phyloP scores from a whole-genome alignment of 2,113 vertebrate genomes.

The Rhadina sibilatrix region DNA sequence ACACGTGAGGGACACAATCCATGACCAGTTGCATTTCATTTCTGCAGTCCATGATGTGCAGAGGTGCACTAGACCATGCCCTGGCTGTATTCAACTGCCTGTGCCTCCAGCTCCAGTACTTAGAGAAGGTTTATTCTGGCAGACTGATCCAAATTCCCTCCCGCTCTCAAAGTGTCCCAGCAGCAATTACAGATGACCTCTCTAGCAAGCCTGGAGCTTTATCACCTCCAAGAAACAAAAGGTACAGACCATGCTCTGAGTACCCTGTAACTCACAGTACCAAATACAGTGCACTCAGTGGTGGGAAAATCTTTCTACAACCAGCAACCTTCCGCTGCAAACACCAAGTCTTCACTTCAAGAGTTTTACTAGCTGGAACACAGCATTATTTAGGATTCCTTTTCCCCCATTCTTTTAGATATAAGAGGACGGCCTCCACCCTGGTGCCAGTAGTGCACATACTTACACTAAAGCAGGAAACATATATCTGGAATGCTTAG shows the following conservation, averaged over 20 bases:
- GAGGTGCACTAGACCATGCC: not conserved
- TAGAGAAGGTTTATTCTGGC: not conserved
- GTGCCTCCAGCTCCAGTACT: not conserved
- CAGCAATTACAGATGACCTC: not conserved
- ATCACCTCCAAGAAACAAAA: not conserved
- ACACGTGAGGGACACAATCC: not conserved
- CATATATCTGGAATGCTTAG: not conserved
- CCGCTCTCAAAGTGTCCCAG: not conserved
- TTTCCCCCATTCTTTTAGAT: not conserved
- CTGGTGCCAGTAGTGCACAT: not conserved
- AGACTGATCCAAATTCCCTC: not conserved
- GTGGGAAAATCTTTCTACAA: not conserved
- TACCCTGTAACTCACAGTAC: not conserved
- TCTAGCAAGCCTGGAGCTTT: not conserved
- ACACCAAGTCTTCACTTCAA: not conserved
- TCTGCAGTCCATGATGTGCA: not conserved
- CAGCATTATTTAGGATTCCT: not conserved
- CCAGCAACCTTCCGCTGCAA: not conserved
- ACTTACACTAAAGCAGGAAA: not conserved
- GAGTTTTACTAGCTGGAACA: not conserved
- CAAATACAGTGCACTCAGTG: not conserved
- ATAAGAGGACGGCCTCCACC: fast-evolving
- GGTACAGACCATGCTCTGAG: not conserved
- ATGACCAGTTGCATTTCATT: not conserved
- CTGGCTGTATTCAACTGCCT: not conserved